phyloP scores from a whole-genome alignment of 2,888 invertebrate genomes.

The Choreutis nemorana region DNA sequence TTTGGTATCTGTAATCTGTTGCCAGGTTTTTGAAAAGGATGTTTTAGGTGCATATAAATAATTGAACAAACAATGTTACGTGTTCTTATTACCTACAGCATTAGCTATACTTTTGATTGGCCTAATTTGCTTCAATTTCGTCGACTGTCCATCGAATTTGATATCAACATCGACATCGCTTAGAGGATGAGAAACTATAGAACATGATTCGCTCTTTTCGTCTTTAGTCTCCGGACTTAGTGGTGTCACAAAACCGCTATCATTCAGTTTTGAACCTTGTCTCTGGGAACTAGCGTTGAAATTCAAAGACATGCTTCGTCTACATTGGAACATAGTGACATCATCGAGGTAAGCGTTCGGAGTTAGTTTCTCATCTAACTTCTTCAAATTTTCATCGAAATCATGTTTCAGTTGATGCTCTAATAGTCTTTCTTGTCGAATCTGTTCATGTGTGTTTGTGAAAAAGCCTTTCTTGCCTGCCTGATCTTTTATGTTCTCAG shows the following conservation, averaged over 20 bases:
- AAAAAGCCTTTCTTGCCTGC: conserved; percentile 63
- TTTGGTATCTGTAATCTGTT: too few relatives aligned
- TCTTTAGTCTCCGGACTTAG: conserved; percentile 61
- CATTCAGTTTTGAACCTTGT: conserved; percentile 25
- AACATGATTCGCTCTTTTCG: conserved; percentile 40
- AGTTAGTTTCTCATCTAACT: conserved; percentile 31
- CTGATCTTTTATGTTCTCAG: conserved; percentile 39
- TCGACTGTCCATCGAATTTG: conserved; percentile 78
- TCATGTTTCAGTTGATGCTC: conserved; percentile 54
- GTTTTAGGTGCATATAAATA: too few relatives aligned
- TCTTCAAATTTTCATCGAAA: conserved; percentile 51
- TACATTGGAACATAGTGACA: conserved; percentile 34
- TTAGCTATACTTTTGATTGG: conserved; percentile 32
- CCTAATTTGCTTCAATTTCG: conserved; percentile 78
- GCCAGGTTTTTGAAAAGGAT: too few relatives aligned
- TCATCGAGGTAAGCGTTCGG: conserved; percentile 37
- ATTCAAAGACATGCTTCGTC: conserved; percentile 45
- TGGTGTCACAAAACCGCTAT: conserved; percentile 74
- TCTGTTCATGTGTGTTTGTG: conserved; percentile 73
- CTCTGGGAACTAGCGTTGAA: conserved; percentile 24
- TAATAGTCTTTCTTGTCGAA: conserved; percentile 69
- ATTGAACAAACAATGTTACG: too few relatives aligned
- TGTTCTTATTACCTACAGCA: conserved; percentile 2
- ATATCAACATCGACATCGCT: conserved; percentile 83
- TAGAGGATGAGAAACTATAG: conserved; percentile 71